Conservation (phyloP, 2,888 invertebrate species). For the Caenorhabditis becei region DNA sequence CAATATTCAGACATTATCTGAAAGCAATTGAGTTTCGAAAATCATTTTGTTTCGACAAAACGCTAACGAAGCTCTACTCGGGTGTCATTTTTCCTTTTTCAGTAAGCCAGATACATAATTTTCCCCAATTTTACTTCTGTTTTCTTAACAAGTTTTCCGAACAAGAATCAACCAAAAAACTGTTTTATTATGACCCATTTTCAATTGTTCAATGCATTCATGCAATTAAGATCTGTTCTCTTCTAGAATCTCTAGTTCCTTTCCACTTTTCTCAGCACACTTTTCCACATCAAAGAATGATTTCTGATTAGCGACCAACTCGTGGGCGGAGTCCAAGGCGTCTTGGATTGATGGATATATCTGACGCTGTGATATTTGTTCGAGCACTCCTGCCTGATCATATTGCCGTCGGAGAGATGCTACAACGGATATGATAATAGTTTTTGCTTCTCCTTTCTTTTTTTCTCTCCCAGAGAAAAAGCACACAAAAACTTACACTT, state of each 20-base stretch:
- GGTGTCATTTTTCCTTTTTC: constrained; percentile 31
- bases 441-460: not conserved
- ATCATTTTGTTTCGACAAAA: constrained; percentile 44
- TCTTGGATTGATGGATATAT: constrained; percentile 66
- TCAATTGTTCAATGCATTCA: not conserved
- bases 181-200: not conserved
- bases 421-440: constrained; percentile 18
- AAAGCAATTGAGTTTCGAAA: constrained; percentile 41
- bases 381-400: constrained; percentile 58
- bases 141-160: not conserved
- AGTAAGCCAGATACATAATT: too few species aligned
- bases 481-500: constrained; percentile 47
- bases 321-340: constrained; percentile 55
- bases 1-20: constrained; percentile 41
- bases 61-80: constrained; percentile 28
- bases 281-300: constrained; percentile 44
- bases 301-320: constrained; percentile 32
- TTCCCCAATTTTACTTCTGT: not conserved
- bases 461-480: too few species aligned
- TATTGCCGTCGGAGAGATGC: constrained; percentile 67
- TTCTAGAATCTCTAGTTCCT: not conserved
- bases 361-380: constrained; percentile 47
- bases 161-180: constrained; percentile 1
- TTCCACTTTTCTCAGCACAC: not conserved
- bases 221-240: not conserved